These are phyloP conservation scores for Spheniscus mendiculus DNA, from an alignment of 2,113 vertebrate genomes.

Conservation along the genomic window DNA sequence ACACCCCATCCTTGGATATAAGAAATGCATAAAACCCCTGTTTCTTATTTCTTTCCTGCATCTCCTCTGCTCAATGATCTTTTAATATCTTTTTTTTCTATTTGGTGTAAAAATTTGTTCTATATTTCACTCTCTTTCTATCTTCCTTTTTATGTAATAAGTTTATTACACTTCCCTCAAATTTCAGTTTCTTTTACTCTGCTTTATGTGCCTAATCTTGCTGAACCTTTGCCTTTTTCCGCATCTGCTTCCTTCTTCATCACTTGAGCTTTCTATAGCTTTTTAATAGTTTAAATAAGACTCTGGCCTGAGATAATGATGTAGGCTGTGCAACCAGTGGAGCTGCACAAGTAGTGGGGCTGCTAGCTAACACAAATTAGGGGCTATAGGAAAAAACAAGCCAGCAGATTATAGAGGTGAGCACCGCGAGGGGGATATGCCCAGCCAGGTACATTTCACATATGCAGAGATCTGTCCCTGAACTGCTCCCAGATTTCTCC, in stretches of 20 bases:
- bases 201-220: background rate
- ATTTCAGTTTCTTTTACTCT: background rate
- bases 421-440: background rate
- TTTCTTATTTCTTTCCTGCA: background rate
- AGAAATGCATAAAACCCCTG: background rate
- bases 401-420: background rate
- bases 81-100: background rate
- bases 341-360: background rate
- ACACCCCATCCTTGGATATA: background rate
- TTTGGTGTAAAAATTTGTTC: background rate
- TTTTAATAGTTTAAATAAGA: background rate
- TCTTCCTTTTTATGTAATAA: background rate
- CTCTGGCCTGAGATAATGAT: background rate
- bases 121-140: background rate
- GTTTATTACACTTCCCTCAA: background rate
- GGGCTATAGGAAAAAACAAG: background rate
- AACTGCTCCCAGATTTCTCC: background rate
- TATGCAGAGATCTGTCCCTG: background rate
- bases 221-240: background rate
- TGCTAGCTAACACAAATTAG: background rate
- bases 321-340: background rate
- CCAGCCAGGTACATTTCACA: background rate
- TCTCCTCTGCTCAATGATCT: background rate
- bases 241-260: background rate
- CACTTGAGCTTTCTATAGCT: background rate